These are phyloP conservation scores for Phyllopteryx taeniolatus DNA, from an alignment of 2,113 vertebrate genomes.

Conservation along the genomic window DNA sequence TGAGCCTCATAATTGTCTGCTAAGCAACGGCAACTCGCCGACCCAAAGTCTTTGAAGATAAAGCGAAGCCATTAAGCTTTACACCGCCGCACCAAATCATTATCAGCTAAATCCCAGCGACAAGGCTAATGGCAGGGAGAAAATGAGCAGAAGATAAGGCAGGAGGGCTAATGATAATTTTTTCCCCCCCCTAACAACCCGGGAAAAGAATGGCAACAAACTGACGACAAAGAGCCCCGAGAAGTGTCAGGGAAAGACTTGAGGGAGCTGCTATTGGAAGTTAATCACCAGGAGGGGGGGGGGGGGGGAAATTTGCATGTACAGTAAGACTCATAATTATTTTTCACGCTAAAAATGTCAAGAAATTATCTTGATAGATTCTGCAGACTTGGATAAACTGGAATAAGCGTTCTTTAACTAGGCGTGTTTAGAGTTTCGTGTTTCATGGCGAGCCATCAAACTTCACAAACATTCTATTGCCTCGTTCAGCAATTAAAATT, in stretches of 20 bases:
- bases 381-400: not conserved
- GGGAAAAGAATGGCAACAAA: conserved; percentile 54
- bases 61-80: conserved; percentile 69
- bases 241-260: conserved; percentile 51
- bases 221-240: conserved; percentile 48
- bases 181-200: conserved; percentile 27
- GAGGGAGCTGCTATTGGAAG: conserved; percentile 34
- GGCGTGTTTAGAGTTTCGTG: not conserved
- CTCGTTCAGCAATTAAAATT: not conserved
- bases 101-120: conserved; percentile 65
- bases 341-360: conserved; percentile 23
- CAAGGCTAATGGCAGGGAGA: conserved; percentile 56
- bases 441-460: not conserved
- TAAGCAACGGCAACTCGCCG: conserved; percentile 61
- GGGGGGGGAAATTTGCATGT: conserved; percentile 33
- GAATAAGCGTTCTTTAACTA: not conserved
- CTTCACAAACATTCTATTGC: not conserved
- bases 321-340: conserved; percentile 19
- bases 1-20: conserved; percentile 59
- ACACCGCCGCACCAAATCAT: conserved; percentile 61
- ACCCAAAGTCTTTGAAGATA: conserved; percentile 71
- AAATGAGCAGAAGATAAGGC: conserved; percentile 67
- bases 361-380: not conserved
- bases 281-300: conserved; percentile 55
- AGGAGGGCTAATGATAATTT: conserved; percentile 59